Percentiles rank a stretch among this genome's conserved stretches.
Conservation (phyloP, 2,113 vertebrate species). For the Sylvia atricapilla region DNA sequence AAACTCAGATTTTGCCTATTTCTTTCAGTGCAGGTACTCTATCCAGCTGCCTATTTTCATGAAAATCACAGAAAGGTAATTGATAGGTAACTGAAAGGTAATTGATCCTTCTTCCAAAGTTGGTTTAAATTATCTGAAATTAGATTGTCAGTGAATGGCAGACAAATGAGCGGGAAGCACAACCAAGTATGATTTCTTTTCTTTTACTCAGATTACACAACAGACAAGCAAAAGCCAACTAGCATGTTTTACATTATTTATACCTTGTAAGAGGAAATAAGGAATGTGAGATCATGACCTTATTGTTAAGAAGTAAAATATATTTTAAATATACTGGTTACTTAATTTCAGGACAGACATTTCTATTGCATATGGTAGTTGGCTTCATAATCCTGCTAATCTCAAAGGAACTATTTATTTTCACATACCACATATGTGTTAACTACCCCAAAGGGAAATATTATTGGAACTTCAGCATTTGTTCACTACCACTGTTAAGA, state of each 20-base stretch:
- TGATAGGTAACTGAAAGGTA: neutral
- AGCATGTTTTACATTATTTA: neutral
- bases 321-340: neutral
- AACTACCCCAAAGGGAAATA: neutral
- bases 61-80: neutral
- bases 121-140: constrained; percentile 7
- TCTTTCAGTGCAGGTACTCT: neutral
- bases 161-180: neutral
- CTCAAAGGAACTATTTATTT: neutral
- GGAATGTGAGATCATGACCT: neutral
- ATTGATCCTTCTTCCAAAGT: neutral
- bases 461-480: neutral
- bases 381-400: neutral
- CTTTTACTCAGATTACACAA: neutral
- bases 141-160: neutral
- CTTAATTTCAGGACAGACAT: neutral
- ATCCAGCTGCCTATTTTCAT: neutral
- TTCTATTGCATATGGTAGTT: neutral
- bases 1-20: neutral
- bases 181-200: neutral
- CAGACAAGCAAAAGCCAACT: neutral
- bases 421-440: neutral
- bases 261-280: neutral
- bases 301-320: neutral
- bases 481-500: neutral